Base-by-base conservation (phyloP, 1,140 invertebrate genomes). In the Trinorchestia longiramus region DNA sequence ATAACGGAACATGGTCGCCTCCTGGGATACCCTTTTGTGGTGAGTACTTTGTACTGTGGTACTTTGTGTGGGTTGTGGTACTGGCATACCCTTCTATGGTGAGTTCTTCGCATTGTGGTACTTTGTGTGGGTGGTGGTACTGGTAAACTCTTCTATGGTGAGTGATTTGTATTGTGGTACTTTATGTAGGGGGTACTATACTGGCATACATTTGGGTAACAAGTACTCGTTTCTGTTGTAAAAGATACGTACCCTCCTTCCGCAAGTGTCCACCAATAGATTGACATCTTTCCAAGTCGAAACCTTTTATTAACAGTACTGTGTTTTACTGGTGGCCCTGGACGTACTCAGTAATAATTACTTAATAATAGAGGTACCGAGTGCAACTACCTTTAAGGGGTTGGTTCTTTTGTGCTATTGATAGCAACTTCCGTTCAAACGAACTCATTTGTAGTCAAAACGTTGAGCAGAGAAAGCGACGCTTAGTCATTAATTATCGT, bases 1-100 rank as follows among this genome's bases (percentile, higher is more conserved):
- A 97, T 0, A 98, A 98, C 97, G 98, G 98, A 0, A 98, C 98
- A 57, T 99, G 99, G 99, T 97, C 98, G n/a, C 99, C 99, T 0
- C 98, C 99, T 97, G 99, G 99, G 95, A 98, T 99, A 96, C 99
- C 99, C 41, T 99, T 99, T 97, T 99, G 99, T 97, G 99, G 99
- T 99, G 97, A 99, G 98, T 98, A 91, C 43, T 43, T 40, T 44
- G 62, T 0, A 40, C 17, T 17, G 62, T 17, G 62, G 88, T 42
- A 17, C 36, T 90, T 43, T 90, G 88, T 41, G 41, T 42, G 28
- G n/a, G n/a, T n/a, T n/a, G 87, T 42, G 88, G 8, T 42, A 43
- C 43, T 90, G 88, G 42, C 11, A 42, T 8, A 42, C 11, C 28
- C 62, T 53, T 19, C 47, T 53, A 19, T 53, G 47, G 47, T 53